A percentile compares a stretch with the other conserved stretches of the same genome.
phyloP scores from a whole-genome alignment of 1,140 invertebrate genomes.

The Cydia splendana region DNA sequence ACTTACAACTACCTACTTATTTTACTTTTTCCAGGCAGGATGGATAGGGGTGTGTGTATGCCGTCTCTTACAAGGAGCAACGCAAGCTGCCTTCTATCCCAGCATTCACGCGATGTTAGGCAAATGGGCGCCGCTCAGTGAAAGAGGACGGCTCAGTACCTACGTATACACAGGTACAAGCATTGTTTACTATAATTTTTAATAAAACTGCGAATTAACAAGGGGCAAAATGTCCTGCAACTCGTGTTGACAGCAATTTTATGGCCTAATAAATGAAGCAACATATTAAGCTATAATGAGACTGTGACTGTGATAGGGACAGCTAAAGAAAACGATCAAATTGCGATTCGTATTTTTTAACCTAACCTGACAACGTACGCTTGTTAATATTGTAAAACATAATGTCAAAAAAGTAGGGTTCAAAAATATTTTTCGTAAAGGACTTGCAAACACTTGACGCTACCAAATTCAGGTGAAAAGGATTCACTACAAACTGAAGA shows the following conservation, averaged over 20 bases:
- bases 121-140: conserved; percentile 83
- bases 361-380: too few species aligned
- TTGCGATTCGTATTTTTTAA: too few species aligned
- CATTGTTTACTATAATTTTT: too few species aligned
- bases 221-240: too few species aligned
- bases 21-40: conserved; percentile 61
- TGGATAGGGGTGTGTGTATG: conserved; percentile 81
- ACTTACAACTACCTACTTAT: background rate
- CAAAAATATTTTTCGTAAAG: background rate
- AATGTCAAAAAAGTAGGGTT: background rate
- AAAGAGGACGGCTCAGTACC: conserved; percentile 57
- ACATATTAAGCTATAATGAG: too few species aligned
- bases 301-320: too few species aligned
- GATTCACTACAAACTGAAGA: background rate
- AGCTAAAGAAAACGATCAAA: too few species aligned
- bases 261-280: too few species aligned
- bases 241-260: too few species aligned
- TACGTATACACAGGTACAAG: conserved; percentile 59
- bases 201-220: background rate
- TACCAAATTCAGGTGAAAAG: background rate
- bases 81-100: conserved; percentile 88
- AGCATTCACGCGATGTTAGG: conserved; percentile 87
- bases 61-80: conserved; percentile 86
- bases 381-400: too few species aligned
- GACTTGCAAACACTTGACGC: conserved; percentile 1